These are phyloP conservation scores for Calidris pugnax DNA, from an alignment of 2,113 vertebrate species.

Conservation along the genomic window DNA sequence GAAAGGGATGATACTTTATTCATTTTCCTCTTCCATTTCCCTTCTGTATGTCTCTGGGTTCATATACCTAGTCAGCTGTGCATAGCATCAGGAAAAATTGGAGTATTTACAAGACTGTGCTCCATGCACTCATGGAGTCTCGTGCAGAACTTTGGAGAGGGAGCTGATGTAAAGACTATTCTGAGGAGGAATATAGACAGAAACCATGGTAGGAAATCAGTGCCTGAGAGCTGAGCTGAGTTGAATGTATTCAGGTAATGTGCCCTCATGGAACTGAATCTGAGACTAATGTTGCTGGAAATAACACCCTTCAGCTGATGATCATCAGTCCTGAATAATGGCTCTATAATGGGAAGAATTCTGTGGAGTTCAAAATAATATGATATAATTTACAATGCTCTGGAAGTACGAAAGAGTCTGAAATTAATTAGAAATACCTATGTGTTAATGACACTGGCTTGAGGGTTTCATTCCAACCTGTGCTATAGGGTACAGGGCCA, in stretches of 20 bases:
- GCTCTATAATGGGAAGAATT: not conserved
- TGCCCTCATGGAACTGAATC: not conserved
- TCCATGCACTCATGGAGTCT: not conserved
- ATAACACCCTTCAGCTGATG: not conserved
- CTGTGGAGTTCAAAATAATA: not conserved
- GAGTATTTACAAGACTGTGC: not conserved
- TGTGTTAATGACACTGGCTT: not conserved
- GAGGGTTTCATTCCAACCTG: not conserved
- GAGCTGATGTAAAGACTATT: not conserved
- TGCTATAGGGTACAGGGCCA: not conserved
- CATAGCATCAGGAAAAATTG: not conserved
- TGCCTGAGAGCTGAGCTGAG: not conserved
- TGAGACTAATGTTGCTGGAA: not conserved
- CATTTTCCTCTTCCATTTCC: not conserved
- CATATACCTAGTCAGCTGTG: not conserved
- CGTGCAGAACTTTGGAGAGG: not conserved
- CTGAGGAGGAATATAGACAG: not conserved
- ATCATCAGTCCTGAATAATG: not conserved
- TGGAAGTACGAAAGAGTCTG: not conserved
- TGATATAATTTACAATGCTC: not conserved
- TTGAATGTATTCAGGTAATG: not conserved
- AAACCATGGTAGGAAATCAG: not conserved
- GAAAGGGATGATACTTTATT: not conserved
- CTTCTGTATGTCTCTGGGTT: not conserved
- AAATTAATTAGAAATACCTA: not conserved